Percentiles rank a stretch among this genome's conserved stretches.
Evolutionary conservation across 2,888 invertebrate genomes (phyloP).

Genomic region (Pharmacophagus antenor): DNA sequence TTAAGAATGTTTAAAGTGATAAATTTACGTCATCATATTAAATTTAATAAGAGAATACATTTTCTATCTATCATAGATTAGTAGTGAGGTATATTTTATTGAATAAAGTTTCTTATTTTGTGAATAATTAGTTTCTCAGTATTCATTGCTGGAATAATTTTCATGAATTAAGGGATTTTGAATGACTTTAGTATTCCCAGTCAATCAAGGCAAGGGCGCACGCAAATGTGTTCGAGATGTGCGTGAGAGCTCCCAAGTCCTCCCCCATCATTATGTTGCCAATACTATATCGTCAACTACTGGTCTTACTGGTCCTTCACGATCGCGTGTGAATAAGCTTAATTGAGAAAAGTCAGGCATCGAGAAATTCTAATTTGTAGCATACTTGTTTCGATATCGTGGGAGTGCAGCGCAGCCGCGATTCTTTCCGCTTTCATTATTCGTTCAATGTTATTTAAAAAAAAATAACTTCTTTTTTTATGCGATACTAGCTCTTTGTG

Average conservation of each 20-base stretch:
- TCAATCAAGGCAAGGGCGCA: slow-evolving; percentile 37
- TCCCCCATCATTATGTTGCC: slow-evolving; percentile 63
- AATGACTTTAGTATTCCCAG: slow-evolving; percentile 8
- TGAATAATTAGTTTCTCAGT: neutral
- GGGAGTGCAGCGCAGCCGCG: slow-evolving; percentile 39
- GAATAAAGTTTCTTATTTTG: neutral
- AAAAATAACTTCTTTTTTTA: neutral
- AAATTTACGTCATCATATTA: no score
- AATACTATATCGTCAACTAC: slow-evolving; percentile 64
- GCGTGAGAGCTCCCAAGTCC: slow-evolving; percentile 52
- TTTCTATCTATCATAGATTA: neutral
- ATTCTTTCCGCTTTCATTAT: slow-evolving; percentile 31
- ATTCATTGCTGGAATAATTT: slow-evolving; percentile 10
- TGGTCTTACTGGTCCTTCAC: slow-evolving; percentile 61
- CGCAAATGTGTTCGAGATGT: slow-evolving; percentile 44
- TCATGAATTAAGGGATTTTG: slow-evolving; percentile 24
- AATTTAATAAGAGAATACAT: no score
- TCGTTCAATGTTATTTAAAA: slow-evolving; percentile 1
- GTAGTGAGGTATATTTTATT: neutral
- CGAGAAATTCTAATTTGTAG: slow-evolving; percentile 69
- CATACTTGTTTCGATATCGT: slow-evolving; percentile 43
- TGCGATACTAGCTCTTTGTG: neutral
- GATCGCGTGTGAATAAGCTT: slow-evolving; percentile 67
- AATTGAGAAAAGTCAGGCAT: slow-evolving; percentile 68
- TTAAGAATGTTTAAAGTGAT: neutral